These are phyloP conservation scores for Gavia stellata DNA, from an alignment of 2,113 vertebrate genomes.

Conservation along the genomic window DNA sequence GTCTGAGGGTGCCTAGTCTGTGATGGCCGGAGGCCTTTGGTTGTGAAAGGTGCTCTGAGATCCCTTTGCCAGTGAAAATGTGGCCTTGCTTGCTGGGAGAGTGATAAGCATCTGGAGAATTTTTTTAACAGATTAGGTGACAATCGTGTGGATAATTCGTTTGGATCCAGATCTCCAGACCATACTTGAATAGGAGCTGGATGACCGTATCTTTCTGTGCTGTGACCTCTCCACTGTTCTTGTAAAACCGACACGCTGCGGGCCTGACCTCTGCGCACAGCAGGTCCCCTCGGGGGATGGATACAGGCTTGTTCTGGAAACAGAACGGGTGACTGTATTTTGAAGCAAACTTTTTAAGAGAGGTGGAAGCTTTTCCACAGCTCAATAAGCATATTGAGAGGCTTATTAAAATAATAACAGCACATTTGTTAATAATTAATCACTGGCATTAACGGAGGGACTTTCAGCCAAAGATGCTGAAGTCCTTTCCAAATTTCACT, in stretches of 20 bases:
- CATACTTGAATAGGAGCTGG: background rate
- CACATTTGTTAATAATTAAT: slow-evolving; percentile 43
- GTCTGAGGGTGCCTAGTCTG: background rate
- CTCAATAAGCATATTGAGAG: background rate
- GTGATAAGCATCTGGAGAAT: rapidly evolving
- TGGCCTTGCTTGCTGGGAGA: background rate
- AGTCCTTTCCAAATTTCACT: background rate
- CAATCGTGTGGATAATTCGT: background rate
- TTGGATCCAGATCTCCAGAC: background rate
- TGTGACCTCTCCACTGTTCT: background rate
- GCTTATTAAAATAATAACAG: slow-evolving; percentile 35
- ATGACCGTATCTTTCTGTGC: background rate
- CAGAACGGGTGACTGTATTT: background rate
- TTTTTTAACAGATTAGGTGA: background rate
- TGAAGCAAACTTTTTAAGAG: background rate
- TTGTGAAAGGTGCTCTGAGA: background rate
- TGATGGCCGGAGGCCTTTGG: rapidly evolving
- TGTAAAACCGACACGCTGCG: rapidly evolving
- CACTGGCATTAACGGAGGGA: background rate
- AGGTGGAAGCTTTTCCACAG: background rate
- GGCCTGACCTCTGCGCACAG: rapidly evolving
- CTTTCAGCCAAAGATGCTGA: slow-evolving; percentile 3
- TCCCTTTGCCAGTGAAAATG: background rate
- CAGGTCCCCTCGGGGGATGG: background rate
- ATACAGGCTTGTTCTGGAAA: background rate